Base-by-base conservation (phyloP, 2,888 invertebrate species). In the Lithophane leautieri region DNA sequence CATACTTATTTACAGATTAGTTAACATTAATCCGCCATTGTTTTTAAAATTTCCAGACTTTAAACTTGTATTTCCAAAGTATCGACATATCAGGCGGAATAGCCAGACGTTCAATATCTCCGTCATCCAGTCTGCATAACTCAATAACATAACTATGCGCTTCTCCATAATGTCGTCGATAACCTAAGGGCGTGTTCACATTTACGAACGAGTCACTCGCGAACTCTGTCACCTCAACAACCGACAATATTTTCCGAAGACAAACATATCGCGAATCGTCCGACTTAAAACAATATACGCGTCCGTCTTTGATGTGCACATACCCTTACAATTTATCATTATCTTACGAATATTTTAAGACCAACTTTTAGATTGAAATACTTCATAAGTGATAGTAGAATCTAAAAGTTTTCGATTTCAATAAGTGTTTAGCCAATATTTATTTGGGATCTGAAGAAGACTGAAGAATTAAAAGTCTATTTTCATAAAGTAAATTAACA, bases 131-230 rank as follows among this genome's bases (percentile, higher is more conserved):
- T 94, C 96, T 95, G 95, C 96, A 96, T 96, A 96, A 94, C 95
- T 95, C 94, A 95, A 95, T 96, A 95, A 90, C 94, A 90, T 90
- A 95, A 93, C 94, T 95, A 95, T 95, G 94, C 92, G 86, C 90
- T 87, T 89, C 89, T 89, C 89, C 81, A 86, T 89, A 86, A 89
- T 88, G 77, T 81, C 76, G 70, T 65, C 77, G 63, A 84, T 50
- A 58, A 60, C 44, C 47, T 82, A 67, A 81, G 70, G 79, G 74
- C 19, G 58, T 70, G 66, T 70, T 56, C 58, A 82, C 58, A 82
- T 82, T 82, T 54, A 34, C 50, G 22, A 42, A 19, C 3, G 25
- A 50, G 16, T 11, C 19, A 16, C 9, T 63, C 12, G 22, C 65
- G 44, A 34, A 9, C 34, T 40, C 40, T 58, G 56, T 61, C 14